A percentile compares a stretch with the other conserved stretches of the same genome.
Conservation (phyloP, 30 jellyfish, hydroid and myxozoan genomes). For the Hydra vulgaris region DNA sequence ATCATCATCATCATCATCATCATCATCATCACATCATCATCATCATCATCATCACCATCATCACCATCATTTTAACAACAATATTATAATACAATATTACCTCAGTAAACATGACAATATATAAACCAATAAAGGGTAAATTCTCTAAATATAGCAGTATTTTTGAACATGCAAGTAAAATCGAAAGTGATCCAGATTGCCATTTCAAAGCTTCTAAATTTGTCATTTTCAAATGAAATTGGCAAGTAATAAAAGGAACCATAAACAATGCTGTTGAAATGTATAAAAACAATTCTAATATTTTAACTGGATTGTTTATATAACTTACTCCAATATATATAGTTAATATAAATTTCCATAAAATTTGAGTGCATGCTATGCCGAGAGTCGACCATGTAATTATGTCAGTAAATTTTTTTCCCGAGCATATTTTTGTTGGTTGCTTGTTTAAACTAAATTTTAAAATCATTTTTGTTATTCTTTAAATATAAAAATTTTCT, state of each 20-base stretch:
- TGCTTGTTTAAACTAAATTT: neutral
- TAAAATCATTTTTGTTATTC: too few relatives aligned
- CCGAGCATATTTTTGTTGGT: neutral
- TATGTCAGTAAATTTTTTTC: neutral
- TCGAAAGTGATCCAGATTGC: slow-evolving; percentile 45
- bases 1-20: too few relatives aligned
- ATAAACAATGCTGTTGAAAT: slow-evolving; percentile 67
- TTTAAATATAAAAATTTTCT: too few relatives aligned
- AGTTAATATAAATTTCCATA: slow-evolving; percentile 44
- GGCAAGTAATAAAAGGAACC: slow-evolving; percentile 47
- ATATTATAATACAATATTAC: neutral
- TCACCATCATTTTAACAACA: too few relatives aligned
- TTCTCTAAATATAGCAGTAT: slow-evolving; percentile 44
- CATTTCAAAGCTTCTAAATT: slow-evolving; percentile 14
- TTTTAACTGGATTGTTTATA: slow-evolving; percentile 42
- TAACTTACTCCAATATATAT: slow-evolving; percentile 39
- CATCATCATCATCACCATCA: too few relatives aligned
- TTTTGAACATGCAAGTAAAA: slow-evolving; percentile 47
- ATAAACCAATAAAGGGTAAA: slow-evolving; percentile 42
- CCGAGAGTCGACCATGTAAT: slow-evolving; percentile 48
- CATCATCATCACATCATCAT: too few relatives aligned
- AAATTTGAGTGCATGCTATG: slow-evolving; percentile 40
- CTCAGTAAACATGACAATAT: slow-evolving; percentile 64
- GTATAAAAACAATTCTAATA: slow-evolving; percentile 62
- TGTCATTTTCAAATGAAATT: neutral